Conservation (phyloP, 2,888 invertebrate genomes). For the Heliconius hortense region DNA sequence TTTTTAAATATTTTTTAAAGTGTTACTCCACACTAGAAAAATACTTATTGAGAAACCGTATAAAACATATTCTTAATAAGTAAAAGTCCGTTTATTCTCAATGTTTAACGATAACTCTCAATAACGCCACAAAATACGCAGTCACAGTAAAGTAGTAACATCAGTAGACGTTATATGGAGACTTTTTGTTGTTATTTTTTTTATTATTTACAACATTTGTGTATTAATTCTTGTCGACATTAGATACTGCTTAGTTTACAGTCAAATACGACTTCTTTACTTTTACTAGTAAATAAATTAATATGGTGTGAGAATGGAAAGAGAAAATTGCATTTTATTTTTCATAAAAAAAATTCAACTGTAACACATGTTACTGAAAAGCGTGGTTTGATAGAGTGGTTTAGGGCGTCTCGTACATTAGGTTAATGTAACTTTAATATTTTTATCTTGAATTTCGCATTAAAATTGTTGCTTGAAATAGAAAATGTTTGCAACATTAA, state of each 20-base stretch:
- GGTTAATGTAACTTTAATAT: background rate
- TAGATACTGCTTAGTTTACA: background rate
- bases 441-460: background rate
- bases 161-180: too few species aligned
- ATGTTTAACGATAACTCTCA: too few species aligned
- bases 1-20: too few species aligned
- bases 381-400: slow-evolving; percentile 40
- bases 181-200: too few species aligned
- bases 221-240: background rate
- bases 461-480: background rate
- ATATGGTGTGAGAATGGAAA: slow-evolving; percentile 27
- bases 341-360: slow-evolving; percentile 40
- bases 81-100: too few species aligned
- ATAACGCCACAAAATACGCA: too few species aligned
- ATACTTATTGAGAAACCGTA: too few species aligned
- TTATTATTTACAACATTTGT: background rate
- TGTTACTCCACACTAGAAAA: too few species aligned
- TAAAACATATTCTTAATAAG: too few species aligned
- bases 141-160: too few species aligned
- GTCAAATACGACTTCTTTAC: background rate
- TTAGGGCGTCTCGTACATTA: slow-evolving; percentile 23
- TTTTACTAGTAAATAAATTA: slow-evolving; percentile 18
- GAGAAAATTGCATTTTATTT: slow-evolving; percentile 39
- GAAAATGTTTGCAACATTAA: background rate
- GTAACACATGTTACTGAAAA: slow-evolving; percentile 44